Evolutionary conservation across 2,888 invertebrate species (phyloP), one percentile per base, ranked within the genome.

Genomic region (Archaeoteleia sp.): DNA sequence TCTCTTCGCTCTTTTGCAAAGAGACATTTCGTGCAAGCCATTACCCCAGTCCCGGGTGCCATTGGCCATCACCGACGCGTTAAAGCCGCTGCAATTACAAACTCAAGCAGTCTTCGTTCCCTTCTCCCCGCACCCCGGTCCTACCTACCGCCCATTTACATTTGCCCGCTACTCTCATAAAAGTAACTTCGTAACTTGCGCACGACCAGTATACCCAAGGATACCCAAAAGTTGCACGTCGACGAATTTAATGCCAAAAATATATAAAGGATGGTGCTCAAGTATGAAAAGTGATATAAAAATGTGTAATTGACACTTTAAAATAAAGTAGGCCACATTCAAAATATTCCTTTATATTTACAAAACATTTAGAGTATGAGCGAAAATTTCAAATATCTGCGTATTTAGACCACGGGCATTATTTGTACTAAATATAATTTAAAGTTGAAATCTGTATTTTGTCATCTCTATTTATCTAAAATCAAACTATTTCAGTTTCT

Each of bases 41-140:
- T 82, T 82, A 81, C 77, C 78, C 72, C 74, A 73, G 77, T 76
- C 77, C 73, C 72, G 75, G 70, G 74, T 77, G 76, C 79, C 80
- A 81, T 82, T 78, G 82, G 80, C 78, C 79, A 82, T 81, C 81
- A 79, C 73, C 77, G 77, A 75, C 80, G 80, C 81, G 82, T 82
- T 81, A 78, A 81, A 81, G 78, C 80, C 66, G 74, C 75, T 76
- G 82, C 82, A 82, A 82, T 82, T 82, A 82, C 80, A 81, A 82
- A 81, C 78, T 80, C 77, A 71, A 75, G 76, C 75, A 74, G 78
- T 74, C 51, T 46, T 23, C 45, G 10, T 42, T 53, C 42, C 40
- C 48, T 60, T 37, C 53, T 25, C 13, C 17, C 27, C 43, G 9
- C 15, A n/a, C n/a, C 35, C 34, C 20, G 27, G 39, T 39, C 9